Base-by-base conservation (phyloP, 2,888 invertebrate genomes). In the Holacanthella duospinosa region DNA sequence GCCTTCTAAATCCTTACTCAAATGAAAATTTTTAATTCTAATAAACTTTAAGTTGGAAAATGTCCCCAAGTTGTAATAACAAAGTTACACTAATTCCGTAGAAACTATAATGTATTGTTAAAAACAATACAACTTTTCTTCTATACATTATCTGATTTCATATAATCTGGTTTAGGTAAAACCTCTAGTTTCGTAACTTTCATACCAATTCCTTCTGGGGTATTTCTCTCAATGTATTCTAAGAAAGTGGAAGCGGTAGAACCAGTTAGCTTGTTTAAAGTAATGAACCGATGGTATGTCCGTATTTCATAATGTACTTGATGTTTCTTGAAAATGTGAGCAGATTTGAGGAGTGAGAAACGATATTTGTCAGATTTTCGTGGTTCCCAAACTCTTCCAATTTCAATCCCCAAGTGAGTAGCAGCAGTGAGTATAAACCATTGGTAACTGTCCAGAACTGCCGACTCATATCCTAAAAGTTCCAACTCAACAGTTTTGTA, bases 151-250 rank as follows among this genome's bases (percentile, higher is more conserved):
- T 21, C n/a, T n/a, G 48, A 48, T n/a, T 57, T 19, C 57, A 43
- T 59, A 61, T 64, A 68, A 16, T 64, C 65, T n/a, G 70, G 70
- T 53, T 67, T 28, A 16, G 67, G 62, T 43, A 64, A 63, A 2
- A 68, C 69, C 65, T 71, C 70, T 21, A 89, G 84, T 80, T 86
- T 90, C 1, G 89, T 89, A 1, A 88, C 86, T 81, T 93, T 93
- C 77, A 99, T 83, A 2, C 92, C 91, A 68, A 97, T 89, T 44
- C 97, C 97, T 82, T 99, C 99, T 0, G 99, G 99, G 61, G 99
- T 81, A 80, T 97, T 97, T 74, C 97, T 82, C 77, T 99, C 87
- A 64, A 96, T 85, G 77, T 99, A 99, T 79, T 99, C 99, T 60
- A 99, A 79, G 76, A 90, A 89, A 12, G 97, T 96, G 71, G 92